Conservation (phyloP, 2,888 invertebrate species). For the Pantelozetes paolii region DNA sequence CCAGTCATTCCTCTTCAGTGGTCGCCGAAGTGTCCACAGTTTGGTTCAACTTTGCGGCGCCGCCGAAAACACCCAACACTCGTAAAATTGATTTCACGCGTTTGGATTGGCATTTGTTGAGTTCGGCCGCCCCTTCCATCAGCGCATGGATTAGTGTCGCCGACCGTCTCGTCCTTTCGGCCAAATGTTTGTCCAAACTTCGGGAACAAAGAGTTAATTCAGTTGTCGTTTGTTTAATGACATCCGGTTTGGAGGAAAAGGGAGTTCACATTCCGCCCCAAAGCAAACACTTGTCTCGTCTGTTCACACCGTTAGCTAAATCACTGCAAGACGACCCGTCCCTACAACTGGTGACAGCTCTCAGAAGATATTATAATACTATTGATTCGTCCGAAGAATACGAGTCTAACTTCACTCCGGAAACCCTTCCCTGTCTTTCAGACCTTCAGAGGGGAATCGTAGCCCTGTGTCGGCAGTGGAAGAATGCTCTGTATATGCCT, state of each 20-base stretch:
- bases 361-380: slow-evolving; percentile 71
- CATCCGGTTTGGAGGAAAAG: slow-evolving; percentile 82
- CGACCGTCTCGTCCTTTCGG: slow-evolving; percentile 63
- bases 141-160: slow-evolving; percentile 97
- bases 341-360: slow-evolving; percentile 82
- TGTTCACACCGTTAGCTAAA: slow-evolving; percentile 78
- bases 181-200: slow-evolving; percentile 59
- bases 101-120: slow-evolving; percentile 90
- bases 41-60: slow-evolving; percentile 97
- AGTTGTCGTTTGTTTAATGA: slow-evolving; percentile 89
- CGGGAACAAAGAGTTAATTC: slow-evolving; percentile 59
- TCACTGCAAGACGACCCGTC: slow-evolving; percentile 93
- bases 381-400: slow-evolving; percentile 71
- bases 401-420: slow-evolving; percentile 74
- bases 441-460: slow-evolving; percentile 60
- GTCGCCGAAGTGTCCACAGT: slow-evolving; percentile 81
- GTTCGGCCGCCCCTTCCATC: slow-evolving; percentile 92
- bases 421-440: slow-evolving; percentile 69
- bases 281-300: slow-evolving; percentile 75
- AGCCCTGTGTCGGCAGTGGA: slow-evolving; percentile 93
- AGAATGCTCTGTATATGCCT: slow-evolving; percentile 89
- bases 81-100: slow-evolving; percentile 90
- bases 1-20: slow-evolving; percentile 62
- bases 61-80: slow-evolving; percentile 87
- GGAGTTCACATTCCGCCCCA: slow-evolving; percentile 70